Evolutionary conservation across 2,888 invertebrate species (phyloP).

Genomic region (Parelbella ahira): DNA sequence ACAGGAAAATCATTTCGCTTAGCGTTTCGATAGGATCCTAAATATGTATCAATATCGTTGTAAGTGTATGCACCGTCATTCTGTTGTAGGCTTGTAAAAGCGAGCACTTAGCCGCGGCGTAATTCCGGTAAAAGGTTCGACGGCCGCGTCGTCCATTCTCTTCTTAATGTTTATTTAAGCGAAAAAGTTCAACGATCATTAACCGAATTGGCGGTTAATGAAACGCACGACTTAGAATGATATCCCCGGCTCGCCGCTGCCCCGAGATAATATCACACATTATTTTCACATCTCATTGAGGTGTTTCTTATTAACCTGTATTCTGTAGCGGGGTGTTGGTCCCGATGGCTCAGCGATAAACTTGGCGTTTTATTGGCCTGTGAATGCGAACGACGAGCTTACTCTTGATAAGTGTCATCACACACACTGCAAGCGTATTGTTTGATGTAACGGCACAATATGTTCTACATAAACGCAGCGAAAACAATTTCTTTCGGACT

Average conservation of each 20-base stretch:
- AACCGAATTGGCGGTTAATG: conserved; percentile 67
- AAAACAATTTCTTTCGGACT: no score
- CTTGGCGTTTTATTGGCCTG: conserved; percentile 46
- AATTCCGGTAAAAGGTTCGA: conserved; percentile 71
- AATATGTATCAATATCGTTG: conserved; percentile 14
- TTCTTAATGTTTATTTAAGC: conserved; percentile 74
- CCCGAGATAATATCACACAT: conserved; percentile 61
- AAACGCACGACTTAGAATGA: conserved; percentile 58
- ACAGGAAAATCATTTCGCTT: no score
- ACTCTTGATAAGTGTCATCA: conserved; percentile 13
- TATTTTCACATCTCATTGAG: conserved; percentile 66
- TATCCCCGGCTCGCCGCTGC: conserved; percentile 40
- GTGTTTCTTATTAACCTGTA: conserved; percentile 57
- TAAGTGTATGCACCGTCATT: conserved; percentile 29
- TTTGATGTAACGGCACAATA: no score
- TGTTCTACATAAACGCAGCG: no score
- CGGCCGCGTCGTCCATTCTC: conserved; percentile 56
- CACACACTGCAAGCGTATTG: no score
- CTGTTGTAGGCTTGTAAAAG: conserved; percentile 38
- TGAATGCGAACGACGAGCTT: conserved; percentile 33
- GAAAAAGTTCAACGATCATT: conserved; percentile 71
- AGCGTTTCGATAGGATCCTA: no score
- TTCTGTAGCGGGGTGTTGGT: conserved; percentile 55
- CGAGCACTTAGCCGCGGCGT: conserved; percentile 62
- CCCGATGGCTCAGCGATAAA: conserved; percentile 55